A percentile compares a stretch with the other conserved stretches of the same genome.
phyloP scores from a whole-genome alignment of 2,113 vertebrate species.

The Jacana jacana region DNA sequence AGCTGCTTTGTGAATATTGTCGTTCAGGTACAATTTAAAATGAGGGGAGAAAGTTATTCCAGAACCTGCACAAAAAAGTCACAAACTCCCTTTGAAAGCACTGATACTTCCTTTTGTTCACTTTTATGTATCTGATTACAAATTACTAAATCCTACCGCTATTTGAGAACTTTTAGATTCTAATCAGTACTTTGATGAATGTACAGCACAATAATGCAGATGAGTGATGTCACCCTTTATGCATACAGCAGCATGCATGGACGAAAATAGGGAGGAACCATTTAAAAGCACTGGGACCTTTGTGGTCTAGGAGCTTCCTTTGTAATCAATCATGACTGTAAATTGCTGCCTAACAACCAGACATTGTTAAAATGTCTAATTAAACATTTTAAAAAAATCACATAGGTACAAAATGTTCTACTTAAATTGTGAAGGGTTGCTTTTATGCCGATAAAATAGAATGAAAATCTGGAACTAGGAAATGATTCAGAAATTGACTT shows the following conservation, averaged over 20 bases:
- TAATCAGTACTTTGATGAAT: slow-evolving; percentile 67
- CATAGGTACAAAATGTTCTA: neutral
- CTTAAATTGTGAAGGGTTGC: neutral
- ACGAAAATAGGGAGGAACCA: neutral
- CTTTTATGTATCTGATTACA: slow-evolving; percentile 63
- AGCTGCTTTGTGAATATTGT: slow-evolving; percentile 15
- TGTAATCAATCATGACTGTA: neutral
- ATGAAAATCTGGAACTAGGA: neutral
- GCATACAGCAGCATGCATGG: slow-evolving; percentile 20
- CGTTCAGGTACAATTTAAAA: slow-evolving; percentile 56
- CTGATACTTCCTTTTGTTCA: slow-evolving; percentile 66
- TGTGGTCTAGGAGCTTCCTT: neutral
- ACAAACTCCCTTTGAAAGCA: slow-evolving; percentile 63
- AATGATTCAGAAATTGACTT: neutral
- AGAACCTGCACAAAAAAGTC: slow-evolving; percentile 52
- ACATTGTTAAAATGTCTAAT: neutral
- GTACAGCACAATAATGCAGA: slow-evolving; percentile 53
- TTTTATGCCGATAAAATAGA: neutral
- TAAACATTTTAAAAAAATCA: neutral
- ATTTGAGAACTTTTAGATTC: slow-evolving; percentile 68
- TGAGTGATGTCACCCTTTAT: slow-evolving; percentile 66
- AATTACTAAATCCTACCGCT: slow-evolving; percentile 61
- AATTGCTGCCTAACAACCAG: neutral
- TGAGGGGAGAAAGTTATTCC: slow-evolving; percentile 39
- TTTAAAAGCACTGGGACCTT: neutral